A percentile compares a stretch with the other conserved stretches of the same genome.
Conservation (phyloP, 2,888 invertebrate genomes). For the Melitaea athalia region DNA sequence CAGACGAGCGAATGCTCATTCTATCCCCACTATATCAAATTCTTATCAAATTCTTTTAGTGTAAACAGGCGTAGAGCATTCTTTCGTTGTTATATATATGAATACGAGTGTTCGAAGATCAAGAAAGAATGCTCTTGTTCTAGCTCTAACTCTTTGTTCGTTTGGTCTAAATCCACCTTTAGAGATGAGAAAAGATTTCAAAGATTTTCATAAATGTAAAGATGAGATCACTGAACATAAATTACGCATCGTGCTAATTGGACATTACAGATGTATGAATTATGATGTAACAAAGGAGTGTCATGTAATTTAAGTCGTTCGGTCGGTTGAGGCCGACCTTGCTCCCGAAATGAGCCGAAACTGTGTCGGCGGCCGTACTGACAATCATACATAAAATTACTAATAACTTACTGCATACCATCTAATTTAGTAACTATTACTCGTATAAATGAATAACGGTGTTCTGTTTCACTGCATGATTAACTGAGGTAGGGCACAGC, state of each 20-base stretch:
- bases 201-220: background rate
- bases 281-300: constrained; percentile 4
- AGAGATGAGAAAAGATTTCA: background rate
- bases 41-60: too few species aligned
- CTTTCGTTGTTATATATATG: too few species aligned
- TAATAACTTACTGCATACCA: background rate
- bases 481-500: too few species aligned
- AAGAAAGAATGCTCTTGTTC: too few species aligned
- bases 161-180: too few species aligned
- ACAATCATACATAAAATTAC: constrained; percentile 7
- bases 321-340: background rate
- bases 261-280: constrained; percentile 1
- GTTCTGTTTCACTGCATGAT: background rate
- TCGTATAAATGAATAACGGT: background rate
- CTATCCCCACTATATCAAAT: too few species aligned
- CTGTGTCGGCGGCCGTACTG: constrained; percentile 5
- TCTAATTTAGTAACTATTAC: background rate
- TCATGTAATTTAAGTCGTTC: constrained; percentile 1
- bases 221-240: constrained; percentile 2
- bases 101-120: too few species aligned
- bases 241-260: constrained; percentile 2
- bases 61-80: too few species aligned
- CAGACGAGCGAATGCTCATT: too few species aligned
- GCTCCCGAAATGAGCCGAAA: constrained; percentile 14
- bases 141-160: too few species aligned